Percentiles rank a stretch among this genome's conserved stretches.
Evolutionary conservation across 2,888 invertebrate species (phyloP).

Genomic region (Ryuthela nishihirai): DNA sequence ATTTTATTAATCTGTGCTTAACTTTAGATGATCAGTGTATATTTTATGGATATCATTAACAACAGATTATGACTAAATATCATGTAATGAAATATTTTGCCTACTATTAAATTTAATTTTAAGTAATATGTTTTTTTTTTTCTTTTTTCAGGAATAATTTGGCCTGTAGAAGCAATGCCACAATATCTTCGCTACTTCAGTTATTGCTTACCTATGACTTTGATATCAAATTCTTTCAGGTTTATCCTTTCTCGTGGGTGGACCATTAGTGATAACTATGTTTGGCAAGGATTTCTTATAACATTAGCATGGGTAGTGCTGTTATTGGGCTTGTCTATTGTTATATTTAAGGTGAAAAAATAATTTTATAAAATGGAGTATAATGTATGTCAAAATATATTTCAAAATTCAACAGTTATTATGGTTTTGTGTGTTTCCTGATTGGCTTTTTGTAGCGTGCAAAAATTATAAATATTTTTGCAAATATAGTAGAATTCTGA

Average conservation of each 20-base stretch:
- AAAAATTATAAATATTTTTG: too few relatives aligned
- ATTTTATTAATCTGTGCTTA: too few relatives aligned
- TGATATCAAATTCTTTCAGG: constrained; percentile 70
- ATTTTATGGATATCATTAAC: too few relatives aligned
- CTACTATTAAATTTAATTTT: neutral
- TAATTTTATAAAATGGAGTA: neutral
- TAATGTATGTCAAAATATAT: neutral
- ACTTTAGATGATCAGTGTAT: too few relatives aligned
- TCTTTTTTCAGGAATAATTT: constrained; percentile 71
- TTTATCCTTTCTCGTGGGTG: constrained; percentile 73
- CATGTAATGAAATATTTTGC: too few relatives aligned
- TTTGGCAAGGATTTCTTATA: constrained; percentile 72
- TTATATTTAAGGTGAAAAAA: constrained; percentile 27
- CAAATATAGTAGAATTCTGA: too few relatives aligned
- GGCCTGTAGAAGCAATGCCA: constrained; percentile 96
- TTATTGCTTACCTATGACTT: constrained; percentile 69
- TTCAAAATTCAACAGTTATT: too few relatives aligned
- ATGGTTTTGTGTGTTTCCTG: too few relatives aligned
- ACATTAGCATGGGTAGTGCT: constrained; percentile 70
- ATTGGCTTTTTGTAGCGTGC: too few relatives aligned
- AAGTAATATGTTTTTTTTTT: neutral
- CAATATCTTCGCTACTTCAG: constrained; percentile 70
- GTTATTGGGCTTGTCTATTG: constrained; percentile 9
- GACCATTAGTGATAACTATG: constrained; percentile 62
- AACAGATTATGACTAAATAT: too few relatives aligned